Base-by-base conservation (phyloP, 2,797 vertebrate genomes). In the Iguana delicatissima region DNA sequence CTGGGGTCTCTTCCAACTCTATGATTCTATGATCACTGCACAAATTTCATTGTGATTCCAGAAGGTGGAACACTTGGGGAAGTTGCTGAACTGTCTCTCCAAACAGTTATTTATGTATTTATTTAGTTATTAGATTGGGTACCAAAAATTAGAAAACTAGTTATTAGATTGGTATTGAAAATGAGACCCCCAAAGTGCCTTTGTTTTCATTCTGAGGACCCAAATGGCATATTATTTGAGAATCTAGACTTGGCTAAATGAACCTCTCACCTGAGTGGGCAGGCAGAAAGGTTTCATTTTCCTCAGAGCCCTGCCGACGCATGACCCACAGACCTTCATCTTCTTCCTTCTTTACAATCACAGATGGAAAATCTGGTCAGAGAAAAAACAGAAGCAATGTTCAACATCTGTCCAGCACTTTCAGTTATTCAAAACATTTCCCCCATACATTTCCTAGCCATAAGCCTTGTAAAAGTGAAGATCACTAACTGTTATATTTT, bases 301-400 rank as follows among this genome's bases (percentile, higher is more conserved):
- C 79, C 72, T 87, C 79, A 8, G 79, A 83, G n/a, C 32, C 57
- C 38, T 90, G 85, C 22, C 8, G 59, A 83, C 29, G 76, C 10
- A 81, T 14, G 6, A 52, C 29, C 79, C 89, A 87, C 0, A 59
- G 50, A 3, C 13, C 50, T 22, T 90, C 64, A 8, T 90, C 55
- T 42, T 55, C 79, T 82, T 90, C 83, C 50, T 85, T 80, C 76
- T 85, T 89, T 76, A 89, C 55, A 29, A 89, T 50, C 83, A 46
- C 74, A 59, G 24, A 26, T 42, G 89, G 74, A 42, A 85, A 57
- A 1, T 52, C 89, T 89, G 50, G n/a, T 2, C 1, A n/a, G 18
- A 42, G 24, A 35, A 55, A 86, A 12, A 1, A 57, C 59, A 6
- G 9, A n/a, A 80, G 8, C 20, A 13, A 16, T 16, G 26, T 50